phyloP scores from a whole-genome alignment of 2,888 invertebrate species.

The Melanostoma mellinum region DNA sequence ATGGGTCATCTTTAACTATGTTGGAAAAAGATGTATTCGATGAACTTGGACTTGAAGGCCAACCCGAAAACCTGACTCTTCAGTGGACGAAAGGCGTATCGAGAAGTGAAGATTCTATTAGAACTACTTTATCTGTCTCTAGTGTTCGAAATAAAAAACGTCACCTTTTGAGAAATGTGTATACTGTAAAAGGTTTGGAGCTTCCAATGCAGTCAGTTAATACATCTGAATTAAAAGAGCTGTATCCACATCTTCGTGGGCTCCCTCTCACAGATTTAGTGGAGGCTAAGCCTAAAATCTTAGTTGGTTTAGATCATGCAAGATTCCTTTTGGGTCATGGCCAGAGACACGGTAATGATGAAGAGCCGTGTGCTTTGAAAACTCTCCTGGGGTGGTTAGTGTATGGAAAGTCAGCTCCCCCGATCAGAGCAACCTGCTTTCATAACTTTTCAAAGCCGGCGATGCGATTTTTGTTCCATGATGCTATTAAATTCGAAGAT shows the following conservation, averaged over 20 bases:
- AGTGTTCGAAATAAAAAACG: slow-evolving; percentile 2
- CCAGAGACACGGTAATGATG: background rate
- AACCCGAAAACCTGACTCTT: background rate
- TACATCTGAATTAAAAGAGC: background rate
- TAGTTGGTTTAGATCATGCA: slow-evolving; percentile 10
- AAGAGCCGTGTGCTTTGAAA: slow-evolving; percentile 9
- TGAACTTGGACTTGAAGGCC: slow-evolving; percentile 1
- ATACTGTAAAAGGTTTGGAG: slow-evolving; percentile 4
- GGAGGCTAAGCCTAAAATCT: slow-evolving; percentile 19
- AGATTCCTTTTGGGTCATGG: background rate
- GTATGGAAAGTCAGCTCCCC: slow-evolving; percentile 11
- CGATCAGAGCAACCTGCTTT: background rate
- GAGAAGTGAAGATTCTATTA: slow-evolving; percentile 1
- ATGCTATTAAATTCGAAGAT: slow-evolving; percentile 8
- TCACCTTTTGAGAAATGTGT: slow-evolving; percentile 13
- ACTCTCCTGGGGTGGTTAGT: slow-evolving; percentile 23
- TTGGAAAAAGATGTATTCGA: slow-evolving; percentile 9
- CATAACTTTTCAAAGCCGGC: background rate
- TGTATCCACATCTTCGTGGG: slow-evolving; percentile 12
- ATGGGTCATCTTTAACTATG: background rate
- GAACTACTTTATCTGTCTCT: slow-evolving; percentile 5
- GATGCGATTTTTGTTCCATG: slow-evolving; percentile 7
- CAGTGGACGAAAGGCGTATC: slow-evolving; percentile 11
- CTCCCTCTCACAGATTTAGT: slow-evolving; percentile 3
- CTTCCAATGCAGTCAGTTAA: slow-evolving; percentile 1